Conservation (phyloP, 2,113 vertebrate species). For the Ia io region DNA sequence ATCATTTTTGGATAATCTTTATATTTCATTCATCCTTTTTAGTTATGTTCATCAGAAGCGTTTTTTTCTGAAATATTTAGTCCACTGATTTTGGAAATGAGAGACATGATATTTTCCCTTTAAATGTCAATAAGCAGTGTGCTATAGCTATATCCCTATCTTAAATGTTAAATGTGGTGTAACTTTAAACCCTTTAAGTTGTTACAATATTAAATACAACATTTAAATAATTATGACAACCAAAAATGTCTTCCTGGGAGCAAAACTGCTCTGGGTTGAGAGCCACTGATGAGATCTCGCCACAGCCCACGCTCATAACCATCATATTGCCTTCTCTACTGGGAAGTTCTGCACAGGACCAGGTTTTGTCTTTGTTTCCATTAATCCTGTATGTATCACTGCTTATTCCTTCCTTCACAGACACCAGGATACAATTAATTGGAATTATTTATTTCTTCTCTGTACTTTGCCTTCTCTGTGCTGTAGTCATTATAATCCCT, state of each 20-base stretch:
- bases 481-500: too few species aligned
- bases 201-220: not conserved
- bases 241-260: not conserved
- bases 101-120: not conserved
- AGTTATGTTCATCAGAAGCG: not conserved
- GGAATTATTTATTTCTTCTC: not conserved
- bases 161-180: not conserved
- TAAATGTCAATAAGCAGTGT: slow-evolving; percentile 7
- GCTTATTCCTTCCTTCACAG: not conserved
- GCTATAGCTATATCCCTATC: not conserved
- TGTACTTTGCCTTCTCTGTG: not conserved
- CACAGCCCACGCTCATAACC: not conserved
- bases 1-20: not conserved
- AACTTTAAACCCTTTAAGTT: not conserved
- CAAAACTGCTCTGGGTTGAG: too few species aligned
- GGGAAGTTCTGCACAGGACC: accelerated
- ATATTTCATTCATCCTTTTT: not conserved
- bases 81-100: not conserved
- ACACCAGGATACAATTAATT: not conserved
- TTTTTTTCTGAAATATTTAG: not conserved
- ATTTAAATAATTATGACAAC: not conserved
- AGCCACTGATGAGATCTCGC: too few species aligned
- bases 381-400: not conserved
- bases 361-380: not conserved
- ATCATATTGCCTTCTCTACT: accelerated